phyloP scores from a whole-genome alignment of 2,113 vertebrate genomes.

The Anser cygnoides region DNA sequence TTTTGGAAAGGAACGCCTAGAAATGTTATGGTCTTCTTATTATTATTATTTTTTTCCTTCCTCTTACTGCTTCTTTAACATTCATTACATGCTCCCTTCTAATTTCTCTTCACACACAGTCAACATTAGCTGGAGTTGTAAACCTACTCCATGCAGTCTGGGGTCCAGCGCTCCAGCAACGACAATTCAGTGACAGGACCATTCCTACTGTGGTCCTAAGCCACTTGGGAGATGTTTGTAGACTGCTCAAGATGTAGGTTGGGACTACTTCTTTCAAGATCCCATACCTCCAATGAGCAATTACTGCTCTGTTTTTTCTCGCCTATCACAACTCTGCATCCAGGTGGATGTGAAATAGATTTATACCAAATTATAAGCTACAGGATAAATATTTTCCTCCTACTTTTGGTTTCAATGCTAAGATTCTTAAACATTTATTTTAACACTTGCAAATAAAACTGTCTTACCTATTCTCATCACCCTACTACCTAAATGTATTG shows the following conservation, averaged over 20 bases:
- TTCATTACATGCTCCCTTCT: neutral
- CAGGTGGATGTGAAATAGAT: neutral
- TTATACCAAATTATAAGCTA: neutral
- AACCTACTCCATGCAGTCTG: neutral
- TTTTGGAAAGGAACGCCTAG: neutral
- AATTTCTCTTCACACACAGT: neutral
- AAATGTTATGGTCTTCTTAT: neutral
- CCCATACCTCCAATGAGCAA: neutral
- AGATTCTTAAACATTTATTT: constrained; percentile 31
- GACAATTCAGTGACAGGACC: neutral
- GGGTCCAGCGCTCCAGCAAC: neutral
- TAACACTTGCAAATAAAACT: constrained; percentile 15
- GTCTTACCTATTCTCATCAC: constrained; percentile 5
- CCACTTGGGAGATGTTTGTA: neutral
- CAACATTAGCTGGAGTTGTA: neutral
- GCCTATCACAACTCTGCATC: neutral
- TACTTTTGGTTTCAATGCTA: constrained; percentile 10
- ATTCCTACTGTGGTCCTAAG: neutral
- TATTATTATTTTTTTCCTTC: neutral
- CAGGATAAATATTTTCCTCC: constrained; percentile 28
- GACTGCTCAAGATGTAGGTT: neutral
- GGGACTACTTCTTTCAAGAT: neutral
- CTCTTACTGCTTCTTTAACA: neutral
- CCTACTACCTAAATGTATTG: constrained; percentile 18
- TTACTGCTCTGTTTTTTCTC: neutral